A percentile compares a stretch with the other conserved stretches of the same genome.
Evolutionary conservation across 2,888 invertebrate species (phyloP).

Genomic region (Macrostomum cliftonense): DNA sequence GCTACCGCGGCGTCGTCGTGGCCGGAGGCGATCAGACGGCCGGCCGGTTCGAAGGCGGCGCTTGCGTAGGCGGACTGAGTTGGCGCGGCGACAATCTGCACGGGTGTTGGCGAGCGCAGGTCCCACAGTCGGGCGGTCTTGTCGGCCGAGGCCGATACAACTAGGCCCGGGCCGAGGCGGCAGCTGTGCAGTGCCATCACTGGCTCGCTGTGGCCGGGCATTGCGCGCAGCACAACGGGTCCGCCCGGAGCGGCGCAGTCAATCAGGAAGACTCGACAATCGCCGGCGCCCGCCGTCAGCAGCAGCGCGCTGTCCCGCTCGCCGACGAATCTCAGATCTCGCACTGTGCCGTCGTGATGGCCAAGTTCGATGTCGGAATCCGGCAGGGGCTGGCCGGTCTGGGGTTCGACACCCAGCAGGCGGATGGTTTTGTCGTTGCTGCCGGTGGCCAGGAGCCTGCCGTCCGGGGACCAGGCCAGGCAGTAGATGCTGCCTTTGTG

Average conservation of each 20-base stretch:
- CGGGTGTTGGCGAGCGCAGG: slow-evolving; percentile 73
- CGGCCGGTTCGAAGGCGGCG: slow-evolving; percentile 66
- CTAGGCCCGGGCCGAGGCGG: slow-evolving; percentile 63
- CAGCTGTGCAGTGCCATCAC: slow-evolving; percentile 70
- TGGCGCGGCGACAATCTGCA: slow-evolving; percentile 29
- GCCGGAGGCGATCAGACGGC: slow-evolving; percentile 76
- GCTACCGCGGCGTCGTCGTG: slow-evolving; percentile 85
- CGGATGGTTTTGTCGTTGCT: neutral
- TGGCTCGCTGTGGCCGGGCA: slow-evolving; percentile 66
- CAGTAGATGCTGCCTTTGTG: slow-evolving; percentile 1
- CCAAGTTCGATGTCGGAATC: neutral
- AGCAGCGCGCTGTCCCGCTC: neutral
- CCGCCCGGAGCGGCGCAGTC: neutral
- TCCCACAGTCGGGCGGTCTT: slow-evolving; percentile 97
- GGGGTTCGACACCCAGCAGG: slow-evolving; percentile 14
- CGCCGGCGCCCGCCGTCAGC: slow-evolving; percentile 2
- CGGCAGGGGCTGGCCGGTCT: slow-evolving; percentile 13
- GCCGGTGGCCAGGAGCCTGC: neutral
- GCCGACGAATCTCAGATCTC: neutral
- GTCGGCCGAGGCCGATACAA: slow-evolving; percentile 82
- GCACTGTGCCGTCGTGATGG: neutral
- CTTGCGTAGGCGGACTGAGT: slow-evolving; percentile 55
- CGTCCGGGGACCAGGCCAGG: neutral
- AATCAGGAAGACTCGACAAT: slow-evolving; percentile 1
- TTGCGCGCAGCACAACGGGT: slow-evolving; percentile 56